Conservation (phyloP, 2,888 invertebrate genomes). For the Chrysotoxum bicinctum region DNA sequence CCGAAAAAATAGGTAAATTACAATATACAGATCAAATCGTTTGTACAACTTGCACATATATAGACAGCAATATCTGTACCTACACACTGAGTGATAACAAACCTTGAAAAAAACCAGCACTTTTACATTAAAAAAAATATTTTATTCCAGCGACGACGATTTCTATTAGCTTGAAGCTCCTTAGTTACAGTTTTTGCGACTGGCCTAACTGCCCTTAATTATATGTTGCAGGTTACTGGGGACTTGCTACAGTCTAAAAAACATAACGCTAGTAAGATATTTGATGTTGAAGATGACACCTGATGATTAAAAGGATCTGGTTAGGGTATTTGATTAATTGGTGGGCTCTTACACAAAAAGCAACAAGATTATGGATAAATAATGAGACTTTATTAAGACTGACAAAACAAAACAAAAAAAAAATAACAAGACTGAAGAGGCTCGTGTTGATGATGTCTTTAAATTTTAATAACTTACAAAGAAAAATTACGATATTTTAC, state of each 20-base stretch:
- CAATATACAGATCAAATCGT: too few relatives aligned
- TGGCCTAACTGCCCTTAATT: neutral
- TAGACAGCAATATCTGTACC: too few relatives aligned
- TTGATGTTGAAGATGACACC: conserved; percentile 7
- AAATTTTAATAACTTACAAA: conserved; percentile 22
- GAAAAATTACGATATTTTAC: conserved; percentile 8
- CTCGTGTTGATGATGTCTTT: conserved; percentile 21
- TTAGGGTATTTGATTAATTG: conserved; percentile 17
- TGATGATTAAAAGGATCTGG: neutral
- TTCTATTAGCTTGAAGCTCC: too few relatives aligned
- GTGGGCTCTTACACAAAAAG: conserved; percentile 1
- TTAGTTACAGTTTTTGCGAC: too few relatives aligned
- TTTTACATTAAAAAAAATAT: too few relatives aligned
- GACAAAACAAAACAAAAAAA: neutral
- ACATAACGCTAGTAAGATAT: neutral
- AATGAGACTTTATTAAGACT: conserved; percentile 26
- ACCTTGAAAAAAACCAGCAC: too few relatives aligned
- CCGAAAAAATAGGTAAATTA: too few relatives aligned
- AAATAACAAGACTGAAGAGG: neutral
- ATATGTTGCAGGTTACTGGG: neutral
- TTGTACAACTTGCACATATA: too few relatives aligned
- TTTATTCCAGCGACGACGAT: too few relatives aligned
- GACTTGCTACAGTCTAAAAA: neutral
- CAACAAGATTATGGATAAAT: conserved; percentile 24
- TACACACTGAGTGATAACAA: too few relatives aligned